A percentile compares a stretch with the other conserved stretches of the same genome.
Evolutionary conservation across 2,888 invertebrate genomes (phyloP).

Genomic region (Sepioteuthis lessoniana): DNA sequence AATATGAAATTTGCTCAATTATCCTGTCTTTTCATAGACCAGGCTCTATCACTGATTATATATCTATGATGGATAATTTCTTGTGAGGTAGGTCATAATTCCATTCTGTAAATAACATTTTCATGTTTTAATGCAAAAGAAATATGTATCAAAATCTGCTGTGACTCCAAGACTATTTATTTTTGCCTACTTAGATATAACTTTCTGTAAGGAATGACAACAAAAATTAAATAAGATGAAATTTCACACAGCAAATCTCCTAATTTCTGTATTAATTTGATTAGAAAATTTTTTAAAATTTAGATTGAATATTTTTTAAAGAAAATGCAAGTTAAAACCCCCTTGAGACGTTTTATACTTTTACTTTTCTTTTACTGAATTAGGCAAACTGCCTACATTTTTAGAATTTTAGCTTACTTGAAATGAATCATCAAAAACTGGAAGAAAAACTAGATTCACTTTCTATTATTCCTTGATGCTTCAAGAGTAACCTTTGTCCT

Average conservation of each 20-base stretch:
- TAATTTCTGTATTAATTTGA: not conserved
- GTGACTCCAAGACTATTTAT: not conserved
- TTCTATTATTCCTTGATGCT: not conserved
- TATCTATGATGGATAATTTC: not conserved
- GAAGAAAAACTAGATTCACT: not conserved
- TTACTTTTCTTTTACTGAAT: not conserved
- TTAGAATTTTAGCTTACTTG: not conserved
- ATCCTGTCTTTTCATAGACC: not conserved
- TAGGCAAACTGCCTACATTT: not conserved
- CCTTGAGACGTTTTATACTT: too few species aligned
- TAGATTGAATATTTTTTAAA: not conserved
- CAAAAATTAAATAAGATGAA: not conserved
- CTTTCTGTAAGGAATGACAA: not conserved
- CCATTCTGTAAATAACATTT: not conserved
- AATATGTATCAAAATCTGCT: not conserved
- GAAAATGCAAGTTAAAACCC: too few species aligned
- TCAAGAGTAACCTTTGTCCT: not conserved
- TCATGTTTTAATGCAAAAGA: not conserved
- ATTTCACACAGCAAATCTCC: not conserved
- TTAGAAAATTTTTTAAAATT: not conserved
- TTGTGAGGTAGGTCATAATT: not conserved
- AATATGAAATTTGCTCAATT: slow-evolving; percentile 25
- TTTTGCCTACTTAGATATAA: not conserved
- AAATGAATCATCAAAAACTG: not conserved
- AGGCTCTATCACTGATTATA: not conserved